phyloP scores from a whole-genome alignment of 1,140 invertebrate genomes.

The Aethina tumida region DNA sequence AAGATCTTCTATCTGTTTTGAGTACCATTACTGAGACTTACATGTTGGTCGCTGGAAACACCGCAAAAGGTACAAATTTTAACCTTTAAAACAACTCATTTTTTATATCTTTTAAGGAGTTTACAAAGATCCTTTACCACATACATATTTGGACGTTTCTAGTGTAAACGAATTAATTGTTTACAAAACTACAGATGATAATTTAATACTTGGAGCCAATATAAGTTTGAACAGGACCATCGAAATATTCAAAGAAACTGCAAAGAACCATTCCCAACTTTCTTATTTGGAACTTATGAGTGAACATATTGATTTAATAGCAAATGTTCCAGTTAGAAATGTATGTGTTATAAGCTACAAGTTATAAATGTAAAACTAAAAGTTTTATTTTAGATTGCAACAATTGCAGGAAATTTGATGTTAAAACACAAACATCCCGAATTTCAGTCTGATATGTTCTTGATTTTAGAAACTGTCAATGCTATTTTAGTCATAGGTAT shows the following conservation, averaged over 20 bases:
- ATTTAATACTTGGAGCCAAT: slow-evolving; percentile 51
- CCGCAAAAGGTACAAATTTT: slow-evolving; percentile 50
- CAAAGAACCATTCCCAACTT: slow-evolving; percentile 36
- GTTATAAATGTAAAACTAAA: too few species aligned
- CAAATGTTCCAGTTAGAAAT: slow-evolving; percentile 56
- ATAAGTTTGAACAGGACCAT: slow-evolving; percentile 53
- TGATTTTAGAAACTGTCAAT: slow-evolving; percentile 60
- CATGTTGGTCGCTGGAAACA: slow-evolving; percentile 56
- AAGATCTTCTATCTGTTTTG: slow-evolving; percentile 16
- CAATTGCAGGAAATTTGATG: slow-evolving; percentile 69
- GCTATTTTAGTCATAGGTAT: slow-evolving; percentile 53
- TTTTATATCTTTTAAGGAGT: slow-evolving; percentile 42
- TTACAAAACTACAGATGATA: slow-evolving; percentile 37
- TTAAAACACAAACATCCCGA: slow-evolving; percentile 63
- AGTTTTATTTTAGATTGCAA: slow-evolving; percentile 49
- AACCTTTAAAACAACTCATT: slow-evolving; percentile 1
- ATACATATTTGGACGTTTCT: slow-evolving; percentile 61
- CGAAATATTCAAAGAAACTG: slow-evolving; percentile 42
- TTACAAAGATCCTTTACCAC: slow-evolving; percentile 41
- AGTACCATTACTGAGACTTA: slow-evolving; percentile 36
- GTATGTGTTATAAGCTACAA: too few species aligned
- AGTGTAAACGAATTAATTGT: slow-evolving; percentile 51
- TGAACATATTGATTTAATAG: slow-evolving; percentile 54
- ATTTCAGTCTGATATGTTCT: slow-evolving; percentile 72
- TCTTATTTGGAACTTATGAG: slow-evolving; percentile 44